Conservation (phyloP, 2,113 vertebrate genomes). For the Merops nubicus region DNA sequence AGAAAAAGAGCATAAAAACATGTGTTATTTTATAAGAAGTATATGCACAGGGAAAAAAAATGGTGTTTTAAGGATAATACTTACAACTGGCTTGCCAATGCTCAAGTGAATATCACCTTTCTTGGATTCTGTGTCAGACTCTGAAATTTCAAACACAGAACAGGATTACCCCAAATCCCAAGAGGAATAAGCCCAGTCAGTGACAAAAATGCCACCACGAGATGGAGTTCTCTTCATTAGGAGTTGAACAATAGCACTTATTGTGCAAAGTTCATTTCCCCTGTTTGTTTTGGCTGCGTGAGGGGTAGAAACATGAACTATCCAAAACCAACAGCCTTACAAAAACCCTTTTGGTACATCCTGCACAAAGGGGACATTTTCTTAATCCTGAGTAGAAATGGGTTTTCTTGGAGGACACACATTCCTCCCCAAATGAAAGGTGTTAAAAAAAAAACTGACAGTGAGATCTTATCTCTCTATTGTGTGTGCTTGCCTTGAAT, state of each 20-base stretch:
- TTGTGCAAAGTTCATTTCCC: conserved; percentile 58
- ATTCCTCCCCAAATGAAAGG: background rate
- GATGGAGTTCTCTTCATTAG: conserved; percentile 32
- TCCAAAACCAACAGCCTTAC: conserved; percentile 55
- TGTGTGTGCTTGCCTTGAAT: background rate
- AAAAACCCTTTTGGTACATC: conserved; percentile 41
- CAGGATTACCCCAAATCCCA: conserved; percentile 15
- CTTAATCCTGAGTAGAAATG: background rate
- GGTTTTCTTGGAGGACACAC: conserved; percentile 6
- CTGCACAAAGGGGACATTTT: conserved; percentile 55
- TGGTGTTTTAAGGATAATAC: conserved; percentile 54
- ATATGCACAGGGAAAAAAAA: background rate
- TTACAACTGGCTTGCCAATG: conserved; percentile 79
- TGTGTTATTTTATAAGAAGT: background rate
- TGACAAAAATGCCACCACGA: conserved; percentile 43
- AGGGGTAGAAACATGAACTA: conserved; percentile 28
- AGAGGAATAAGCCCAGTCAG: background rate
- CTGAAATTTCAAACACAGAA: conserved; percentile 64
- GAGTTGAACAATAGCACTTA: conserved; percentile 41
- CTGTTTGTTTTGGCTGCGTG: conserved; percentile 55
- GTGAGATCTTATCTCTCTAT: background rate
- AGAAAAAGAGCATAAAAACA: background rate
- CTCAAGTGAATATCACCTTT: conserved; percentile 71
- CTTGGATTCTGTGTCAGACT: conserved; percentile 74
- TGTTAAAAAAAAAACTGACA: conserved; percentile 15